Evolutionary conservation across 2,113 vertebrate genomes (phyloP), one percentile per base, ranked within the genome.

Genomic region (Halcyon senegalensis): DNA sequence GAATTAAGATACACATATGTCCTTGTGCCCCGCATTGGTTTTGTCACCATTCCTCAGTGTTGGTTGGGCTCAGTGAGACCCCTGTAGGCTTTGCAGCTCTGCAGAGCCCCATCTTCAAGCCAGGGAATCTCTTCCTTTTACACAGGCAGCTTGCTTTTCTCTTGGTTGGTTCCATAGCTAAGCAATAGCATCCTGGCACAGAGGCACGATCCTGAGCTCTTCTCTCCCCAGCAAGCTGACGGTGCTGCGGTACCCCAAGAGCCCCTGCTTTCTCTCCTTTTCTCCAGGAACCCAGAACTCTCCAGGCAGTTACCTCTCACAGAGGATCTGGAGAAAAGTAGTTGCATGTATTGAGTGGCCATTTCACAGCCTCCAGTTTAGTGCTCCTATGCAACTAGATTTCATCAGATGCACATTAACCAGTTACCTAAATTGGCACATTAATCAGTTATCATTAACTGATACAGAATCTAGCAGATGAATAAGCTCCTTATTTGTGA

Each of bases 401-500:
- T 93, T 94, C 70, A 66, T 62, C n/a, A 79, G 83, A 60, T 64
- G 48, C 62, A 48, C 48, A 12, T 73, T 68, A 94, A 72, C 41
- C 58, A 73, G 3, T 83, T 89, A 79, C 69, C 44, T 79, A 56
- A 62, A 88, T 31, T 59, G 81, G 23, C 67, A 66, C 41, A 53
- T 89, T 72, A 86, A 89, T 90, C 83, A 84, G n/a, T 87, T 78
- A 33, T 53, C 74, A 73, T 90, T 95, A 86, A 78, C 24, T 68
- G 89, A 72, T 89, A 78, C 23, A 46, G n/a, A 46, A 90, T 84
- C 64, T 88, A 87, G 69, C 13, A 81, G 79, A 58, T 67, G 12
- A 88, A 93, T 77, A 93, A 77, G 33, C 20, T 84, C 59, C 44
- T 78, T 60, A 24, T 16, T 73, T n/a, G 56, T 48, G 1, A 31